Base-by-base conservation (phyloP, 2,888 invertebrate species). In the Athalia circularis region DNA sequence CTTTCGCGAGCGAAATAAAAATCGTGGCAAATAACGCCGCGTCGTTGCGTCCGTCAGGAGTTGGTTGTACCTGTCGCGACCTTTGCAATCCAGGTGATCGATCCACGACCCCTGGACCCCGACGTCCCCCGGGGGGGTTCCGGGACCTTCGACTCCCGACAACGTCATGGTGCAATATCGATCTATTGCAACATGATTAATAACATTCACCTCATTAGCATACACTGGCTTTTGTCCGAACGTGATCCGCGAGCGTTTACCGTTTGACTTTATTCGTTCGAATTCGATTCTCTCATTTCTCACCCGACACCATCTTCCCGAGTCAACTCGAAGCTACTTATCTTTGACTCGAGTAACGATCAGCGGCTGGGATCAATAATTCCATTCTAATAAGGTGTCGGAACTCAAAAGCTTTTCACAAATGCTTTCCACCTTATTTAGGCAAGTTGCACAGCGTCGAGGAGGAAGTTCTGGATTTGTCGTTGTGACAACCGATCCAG, bases 121-220 rank as follows among this genome's bases (percentile, higher is more conserved):
- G 54, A 68, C 50, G 48, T 64, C 68, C 68, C 54, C 29, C 29
- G 29, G 29, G 50, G 57, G 70, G 70, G 70, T 70, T 70, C 57
- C 59, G 59, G 59, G 72, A 57, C 72, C 72, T 47, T 72, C 59
- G 47, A 45, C 59, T 72, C 72, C 45, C 72, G 47, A 7, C 43
- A 29, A 54, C 59, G 72, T 59, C 72, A 72, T 72, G 72, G 72
- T 72, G 72, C 72, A 72, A 72, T 72, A 79, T 77, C 79, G 79
- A 78, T 79, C 65, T 70, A 77, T 79, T 77, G 77, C 79, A 77
- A 79, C 77, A 74, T 5, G 65, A 77, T 68, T 75, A 75, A 74
- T 78, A 79, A 74, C 77, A 74, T 79, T 77, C 77, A 79, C 79
- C 75, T 79, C 77, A 77, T 79, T 79, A 79, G 77, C 79, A 79